Conservation (phyloP, 2,888 invertebrate species). For the Drosophila mettleri region DNA sequence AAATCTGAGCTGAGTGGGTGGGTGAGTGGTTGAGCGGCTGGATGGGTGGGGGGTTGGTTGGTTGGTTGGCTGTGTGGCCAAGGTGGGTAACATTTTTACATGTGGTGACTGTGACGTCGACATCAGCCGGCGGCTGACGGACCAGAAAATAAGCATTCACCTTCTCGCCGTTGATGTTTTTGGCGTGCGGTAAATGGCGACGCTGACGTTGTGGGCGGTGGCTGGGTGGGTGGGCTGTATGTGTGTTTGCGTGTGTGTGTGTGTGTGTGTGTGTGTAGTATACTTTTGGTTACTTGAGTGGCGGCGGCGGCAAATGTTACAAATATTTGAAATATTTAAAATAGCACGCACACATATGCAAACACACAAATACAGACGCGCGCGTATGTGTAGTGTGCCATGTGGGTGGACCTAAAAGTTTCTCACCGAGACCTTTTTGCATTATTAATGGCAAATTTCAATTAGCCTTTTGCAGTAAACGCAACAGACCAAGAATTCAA, state of each 20-base stretch:
- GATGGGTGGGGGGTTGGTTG: not conserved
- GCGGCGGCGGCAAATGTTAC: conserved; percentile 74
- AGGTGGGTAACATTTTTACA: conserved; percentile 66
- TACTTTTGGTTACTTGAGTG: conserved; percentile 68
- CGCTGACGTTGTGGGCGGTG: conserved; percentile 48
- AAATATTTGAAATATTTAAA: conserved; percentile 81
- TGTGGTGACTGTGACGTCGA: conserved; percentile 72
- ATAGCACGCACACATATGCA: conserved; percentile 64
- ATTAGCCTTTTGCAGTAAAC: conserved; percentile 77
- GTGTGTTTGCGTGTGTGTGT: not conserved
- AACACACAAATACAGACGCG: conserved; percentile 17
- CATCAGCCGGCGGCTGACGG: conserved; percentile 79
- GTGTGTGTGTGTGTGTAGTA: conserved; percentile 34
- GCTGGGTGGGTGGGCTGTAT: not conserved
- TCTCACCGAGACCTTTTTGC: conserved; percentile 78
- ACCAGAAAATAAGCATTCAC: conserved; percentile 78
- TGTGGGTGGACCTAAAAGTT: conserved; percentile 71
- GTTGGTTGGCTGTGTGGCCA: not conserved
- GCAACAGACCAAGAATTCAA: conserved; percentile 67
- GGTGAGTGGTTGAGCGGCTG: not conserved
- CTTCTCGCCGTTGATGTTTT: conserved; percentile 69
- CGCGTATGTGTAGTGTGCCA: conserved; percentile 33
- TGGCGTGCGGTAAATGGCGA: conserved; percentile 77
- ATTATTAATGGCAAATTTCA: conserved; percentile 80
- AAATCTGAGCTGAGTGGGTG: not conserved